Percentiles rank a stretch among this genome's conserved stretches.
Evolutionary conservation across 2,888 invertebrate genomes (phyloP).

Genomic region (Romanomermis culicivorax): DNA sequence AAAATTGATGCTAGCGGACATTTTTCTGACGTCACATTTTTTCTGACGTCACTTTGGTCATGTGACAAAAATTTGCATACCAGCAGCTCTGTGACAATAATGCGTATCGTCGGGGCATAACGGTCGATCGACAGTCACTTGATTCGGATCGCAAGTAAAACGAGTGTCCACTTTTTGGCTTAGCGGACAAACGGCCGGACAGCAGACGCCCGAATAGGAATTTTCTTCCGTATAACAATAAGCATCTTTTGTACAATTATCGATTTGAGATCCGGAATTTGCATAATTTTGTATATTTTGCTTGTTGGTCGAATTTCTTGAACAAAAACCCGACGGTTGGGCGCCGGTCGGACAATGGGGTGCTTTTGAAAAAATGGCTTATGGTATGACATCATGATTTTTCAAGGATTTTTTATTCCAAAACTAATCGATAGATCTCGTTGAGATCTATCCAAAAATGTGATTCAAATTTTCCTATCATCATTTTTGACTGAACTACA

Average conservation of each 20-base stretch:
- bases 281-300: neutral
- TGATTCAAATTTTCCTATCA: no score
- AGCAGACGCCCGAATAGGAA: neutral
- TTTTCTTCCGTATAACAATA: neutral
- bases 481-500: no score
- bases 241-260: neutral
- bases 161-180: neutral
- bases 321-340: neutral
- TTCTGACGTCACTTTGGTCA: no score
- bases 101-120: neutral
- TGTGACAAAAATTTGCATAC: no score
- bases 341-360: neutral
- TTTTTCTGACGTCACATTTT: no score
- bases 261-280: neutral
- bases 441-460: no score
- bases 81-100: conserved; percentile 1
- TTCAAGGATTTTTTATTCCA: no score
- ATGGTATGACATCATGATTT: no score
- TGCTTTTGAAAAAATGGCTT: neutral
- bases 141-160: neutral
- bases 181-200: neutral
- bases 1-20: no score
- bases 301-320: neutral
- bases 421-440: no score
- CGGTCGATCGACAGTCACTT: neutral